Conservation (phyloP, 2,113 vertebrate genomes). For the Lota lota region DNA sequence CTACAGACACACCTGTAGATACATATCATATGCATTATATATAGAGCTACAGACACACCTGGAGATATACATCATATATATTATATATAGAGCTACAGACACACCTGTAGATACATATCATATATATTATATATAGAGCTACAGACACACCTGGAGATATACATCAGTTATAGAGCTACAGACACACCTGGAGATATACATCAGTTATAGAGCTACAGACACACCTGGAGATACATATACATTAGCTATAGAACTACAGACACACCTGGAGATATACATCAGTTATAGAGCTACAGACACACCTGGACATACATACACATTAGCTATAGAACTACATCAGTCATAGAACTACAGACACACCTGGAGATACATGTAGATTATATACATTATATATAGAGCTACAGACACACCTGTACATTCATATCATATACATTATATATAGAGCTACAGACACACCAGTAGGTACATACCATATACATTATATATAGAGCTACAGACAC, state of each 20-base stretch:
- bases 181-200: not conserved
- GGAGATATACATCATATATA: not conserved
- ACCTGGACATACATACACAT: slow-evolving; percentile 58
- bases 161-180: too few relatives aligned
- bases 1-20: too few relatives aligned
- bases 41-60: not conserved
- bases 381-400: slow-evolving; percentile 17
- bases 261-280: not conserved
- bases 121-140: not conserved
- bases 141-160: not conserved
- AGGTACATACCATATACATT: not conserved
- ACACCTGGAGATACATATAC: slow-evolving; percentile 69
- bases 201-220: slow-evolving; percentile 73
- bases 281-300: slow-evolving; percentile 77
- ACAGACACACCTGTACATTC: slow-evolving; percentile 78
- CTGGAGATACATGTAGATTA: not conserved
- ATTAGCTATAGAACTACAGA: not conserved
- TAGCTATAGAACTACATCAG: too few relatives aligned
- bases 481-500: not conserved
- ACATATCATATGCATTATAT: not conserved
- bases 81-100: not conserved
- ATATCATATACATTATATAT: not conserved
- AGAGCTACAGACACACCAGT: not conserved
- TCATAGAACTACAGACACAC: not conserved
- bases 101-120: too few relatives aligned